Conservation (phyloP, 2,888 invertebrate genomes). For the Dorcus parallelipipedus region DNA sequence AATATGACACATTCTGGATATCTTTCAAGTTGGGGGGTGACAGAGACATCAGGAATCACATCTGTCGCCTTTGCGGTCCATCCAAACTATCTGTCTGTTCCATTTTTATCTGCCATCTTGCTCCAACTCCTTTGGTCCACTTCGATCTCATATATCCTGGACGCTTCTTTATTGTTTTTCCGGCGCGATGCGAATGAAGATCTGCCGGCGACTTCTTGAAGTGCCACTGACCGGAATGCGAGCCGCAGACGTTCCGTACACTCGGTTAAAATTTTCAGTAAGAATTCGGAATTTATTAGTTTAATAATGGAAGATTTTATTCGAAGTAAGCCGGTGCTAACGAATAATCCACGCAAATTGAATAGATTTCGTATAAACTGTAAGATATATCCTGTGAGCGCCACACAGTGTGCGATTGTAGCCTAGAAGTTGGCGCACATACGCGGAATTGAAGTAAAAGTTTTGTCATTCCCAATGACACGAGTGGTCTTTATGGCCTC, state of each 20-base stretch:
- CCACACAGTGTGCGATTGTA: conserved; percentile 12
- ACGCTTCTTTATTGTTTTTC: conserved; percentile 26
- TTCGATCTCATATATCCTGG: conserved; percentile 22
- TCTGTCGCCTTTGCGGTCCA: conserved; percentile 35
- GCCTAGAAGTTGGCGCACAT: conserved; percentile 28
- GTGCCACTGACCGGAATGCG: conserved; percentile 10
- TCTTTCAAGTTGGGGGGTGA: conserved; percentile 42
- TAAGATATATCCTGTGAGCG: conserved; percentile 11
- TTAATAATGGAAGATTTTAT: too few relatives aligned
- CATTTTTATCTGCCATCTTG: conserved; percentile 11
- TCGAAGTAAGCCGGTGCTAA: too few relatives aligned
- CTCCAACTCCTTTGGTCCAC: conserved; percentile 14
- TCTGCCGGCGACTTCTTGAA: conserved; percentile 15
- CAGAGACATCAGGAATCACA: conserved; percentile 45
- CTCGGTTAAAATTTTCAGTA: too few relatives aligned
- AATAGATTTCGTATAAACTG: background rate
- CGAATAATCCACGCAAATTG: too few relatives aligned
- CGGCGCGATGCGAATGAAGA: conserved; percentile 9
- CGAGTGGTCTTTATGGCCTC: conserved; percentile 58
- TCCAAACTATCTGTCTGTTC: conserved; percentile 12
- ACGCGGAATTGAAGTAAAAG: conserved; percentile 50
- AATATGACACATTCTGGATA: conserved; percentile 44
- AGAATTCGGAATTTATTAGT: too few relatives aligned
- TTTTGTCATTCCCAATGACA: conserved; percentile 58
- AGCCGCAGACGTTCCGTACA: too few relatives aligned